Evolutionary conservation across 2,888 invertebrate genomes (phyloP), one percentile per base, ranked within the genome.

Genomic region (Amblyteles armatorius): DNA sequence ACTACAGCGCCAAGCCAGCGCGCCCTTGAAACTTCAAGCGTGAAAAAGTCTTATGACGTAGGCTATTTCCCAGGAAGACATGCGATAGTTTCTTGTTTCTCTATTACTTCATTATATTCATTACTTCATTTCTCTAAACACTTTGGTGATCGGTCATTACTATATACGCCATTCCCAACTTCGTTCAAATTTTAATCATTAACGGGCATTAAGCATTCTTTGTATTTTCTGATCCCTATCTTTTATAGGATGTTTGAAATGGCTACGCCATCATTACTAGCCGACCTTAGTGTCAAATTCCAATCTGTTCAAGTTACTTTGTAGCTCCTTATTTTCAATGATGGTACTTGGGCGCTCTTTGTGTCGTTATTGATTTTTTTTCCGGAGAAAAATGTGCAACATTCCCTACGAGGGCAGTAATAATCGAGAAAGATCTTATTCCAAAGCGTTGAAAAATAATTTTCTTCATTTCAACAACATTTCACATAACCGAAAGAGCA

Each of bases 11-110:
- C 73, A 57, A 60, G 44, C 68, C 68, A 74, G 74, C 85, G 83
- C 81, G 81, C 82, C 55, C 85, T 76, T 78, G 79, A 84, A 83
- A 85, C 63, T 83, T 83, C 86, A 85, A 88, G 79, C 82, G 85
- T 84, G 87, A 88, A 88, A 83, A 79, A 89, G 87, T 89, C 89
- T 88, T 84, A 86, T 84, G 85, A 86, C 85, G 85, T 87, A 89
- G 88, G 88, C 87, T 89, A 90, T 88, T 85, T 89, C 89, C 87
- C 88, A 89, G 91, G 91, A 90, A 91, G 91, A 91, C 91, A 89
- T 90, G 88, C 90, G 90, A 91, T 90, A 89, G 87, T 89, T 91
- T 89, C 86, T 88, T 88, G 87, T 89, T 84, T 80, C 81, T 87
- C 82, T 86, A 79, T 84, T 79, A 83, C 81, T 73, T 79, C 83